Evolutionary conservation across 64 coral and sea anemone genomes (phyloP).

Genomic region (Pocillopora damicornis): DNA sequence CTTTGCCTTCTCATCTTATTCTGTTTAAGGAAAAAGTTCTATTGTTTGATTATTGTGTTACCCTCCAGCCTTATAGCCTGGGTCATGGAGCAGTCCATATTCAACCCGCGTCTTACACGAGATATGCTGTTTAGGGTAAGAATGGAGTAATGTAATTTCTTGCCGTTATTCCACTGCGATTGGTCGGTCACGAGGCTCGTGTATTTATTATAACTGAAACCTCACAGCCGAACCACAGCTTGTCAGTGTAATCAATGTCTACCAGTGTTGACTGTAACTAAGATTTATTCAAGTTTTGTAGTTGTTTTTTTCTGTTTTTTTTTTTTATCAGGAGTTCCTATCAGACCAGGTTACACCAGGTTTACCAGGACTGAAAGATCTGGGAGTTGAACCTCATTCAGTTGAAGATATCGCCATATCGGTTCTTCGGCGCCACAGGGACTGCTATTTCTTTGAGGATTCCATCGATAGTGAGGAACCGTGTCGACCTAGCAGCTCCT

Average conservation of each 20-base stretch:
- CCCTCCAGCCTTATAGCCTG: conserved; percentile 67
- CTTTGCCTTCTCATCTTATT: too few relatives aligned
- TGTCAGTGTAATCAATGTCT: background rate
- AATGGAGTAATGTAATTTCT: background rate
- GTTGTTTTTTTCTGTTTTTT: background rate
- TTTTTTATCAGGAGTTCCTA: conserved; percentile 77
- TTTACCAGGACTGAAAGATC: conserved; percentile 79
- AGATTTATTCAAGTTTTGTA: conserved; percentile 20
- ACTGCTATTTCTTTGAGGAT: conserved; percentile 86
- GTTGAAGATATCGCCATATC: conserved; percentile 83
- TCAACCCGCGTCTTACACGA: conserved; percentile 86
- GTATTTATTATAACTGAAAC: too few relatives aligned
- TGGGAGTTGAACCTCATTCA: conserved; percentile 66
- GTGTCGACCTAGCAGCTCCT: conserved; percentile 82
- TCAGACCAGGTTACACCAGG: conserved; percentile 64
- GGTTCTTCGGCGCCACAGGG: conserved; percentile 84
- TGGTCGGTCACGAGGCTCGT: too few relatives aligned
- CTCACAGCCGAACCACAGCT: too few relatives aligned
- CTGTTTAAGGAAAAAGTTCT: too few relatives aligned
- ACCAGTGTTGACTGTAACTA: background rate
- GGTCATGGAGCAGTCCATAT: conserved; percentile 81
- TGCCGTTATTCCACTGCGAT: too few relatives aligned
- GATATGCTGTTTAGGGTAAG: conserved; percentile 95
- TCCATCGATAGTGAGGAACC: conserved; percentile 92
- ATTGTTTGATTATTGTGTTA: background rate